A percentile compares a stretch with the other conserved stretches of the same genome.
Evolutionary conservation across 2,113 vertebrate genomes (phyloP).

Genomic region (Mus musculus): GRCm39 chr14:60772001-60772500

Average conservation of each 20-base stretch:
- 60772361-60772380: not conserved
- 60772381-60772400: not conserved
- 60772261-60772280: not conserved
- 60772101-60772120: not conserved
- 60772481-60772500: rapidly evolving
- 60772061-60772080: not conserved
- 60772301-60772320: not conserved
- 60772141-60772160: not conserved
- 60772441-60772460: rapidly evolving
- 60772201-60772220: not conserved
- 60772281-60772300: not conserved
- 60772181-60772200: not conserved
- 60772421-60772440: not conserved
- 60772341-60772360: not conserved
- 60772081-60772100: too few relatives aligned
- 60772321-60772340: not conserved
- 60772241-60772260: not conserved
- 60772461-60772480: not conserved
- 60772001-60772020: not conserved
- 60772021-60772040: too few relatives aligned
- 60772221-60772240: not conserved
- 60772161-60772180: not conserved
- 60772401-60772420: not conserved
- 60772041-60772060: not conserved
- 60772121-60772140: not conserved